Base-by-base conservation (phyloP, 2,797 vertebrate genomes). In the Pseudotriccus pelzelni region DNA sequence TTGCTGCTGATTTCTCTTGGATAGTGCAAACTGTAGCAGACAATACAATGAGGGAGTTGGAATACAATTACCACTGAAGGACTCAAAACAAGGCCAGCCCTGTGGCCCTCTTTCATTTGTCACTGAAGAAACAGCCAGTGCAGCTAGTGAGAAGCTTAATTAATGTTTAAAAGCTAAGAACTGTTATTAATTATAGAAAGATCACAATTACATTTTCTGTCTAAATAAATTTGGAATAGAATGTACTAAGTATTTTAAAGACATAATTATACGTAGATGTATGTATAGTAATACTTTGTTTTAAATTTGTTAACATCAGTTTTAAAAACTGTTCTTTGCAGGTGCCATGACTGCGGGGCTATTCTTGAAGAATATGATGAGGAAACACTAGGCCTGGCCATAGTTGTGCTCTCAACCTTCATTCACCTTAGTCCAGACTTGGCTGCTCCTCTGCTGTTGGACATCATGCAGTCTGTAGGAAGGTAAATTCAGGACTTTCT, bases 391-490 rank as follows among this genome's bases (percentile, higher is more conserved):
- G 98, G 99, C 72, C 97, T 99, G 14, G 99, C 99, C 4, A 99
- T 99, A 37, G 99, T 99, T 74, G 99, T 99, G 53, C 98, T 99
- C 12, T 99, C 99, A 84, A 99, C 99, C 58, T 99, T 99, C 97
- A 99, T 99, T 96, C 99, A 99, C 95, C 98, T 99, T 78, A 99
- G 99, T 95, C 99, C 99, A 4, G 99, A 99, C 96, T 94, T 99
- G 97, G 99, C 99, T 10, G 99, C 99, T 75, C 99, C 99, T 1
- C 98, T 99, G 93, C 97, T 99, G n/a, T 96, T 99, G 53, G 99
- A 99, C 97, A 99, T 99, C 96, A 99, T 99, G 99, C 99, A 99
- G 97, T 99, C 99, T 90, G 99, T 99, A 97, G 99, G 99, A 97
- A 99, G 99, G 99, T 99, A 98, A 94, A 36, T 37, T 55, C 41